Base-by-base conservation (phyloP, 1,140 invertebrate genomes). In the Lepidostoma basale region DNA sequence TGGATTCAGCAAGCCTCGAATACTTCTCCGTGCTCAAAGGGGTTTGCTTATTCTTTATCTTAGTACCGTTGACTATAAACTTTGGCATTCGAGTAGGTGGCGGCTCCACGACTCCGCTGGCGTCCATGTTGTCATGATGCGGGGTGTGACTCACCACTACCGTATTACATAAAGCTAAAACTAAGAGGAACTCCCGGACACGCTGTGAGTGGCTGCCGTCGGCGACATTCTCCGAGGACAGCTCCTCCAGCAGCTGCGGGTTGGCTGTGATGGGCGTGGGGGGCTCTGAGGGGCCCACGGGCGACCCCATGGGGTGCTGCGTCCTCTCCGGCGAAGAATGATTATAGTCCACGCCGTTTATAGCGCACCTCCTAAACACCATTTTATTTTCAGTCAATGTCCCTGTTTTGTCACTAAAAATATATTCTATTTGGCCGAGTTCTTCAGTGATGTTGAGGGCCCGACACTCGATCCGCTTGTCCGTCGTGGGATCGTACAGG, bases 301-400 rank as follows among this genome's bases (percentile, higher is more conserved):
- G 63, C 1, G 71, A 69, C n/a, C 71, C 71, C 71, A 73, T 73
- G 16, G 71, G 71, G 40, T 72, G 70, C 30, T 69, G 67, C 12
- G 58, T 14, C 45, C 68, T 73, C 18, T 69, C 67, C 1, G 67
- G 86, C 3, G 89, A 85, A 20, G 88, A 86, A 77, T 95, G 93
- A 73, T 91, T 89, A 74, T 96, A 98, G 79, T 98, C 95, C 4
- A 92, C 87, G 0, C 94, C 95, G 22, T 88, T 91, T 10, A 98
- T 91, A 0, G 92, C 89, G 78, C 96, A 98, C 47, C 92, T 85
- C 42, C 93, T 85, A 79, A 99, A 98, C 65, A 97, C 87, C 97
- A 98, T 98, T 79, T 95, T 93, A 78, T 99, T 99, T 79, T 98
- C 96, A 6, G 97, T 99, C 14, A 99, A 81, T 2, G 97, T 99